Base-by-base conservation (phyloP, 1,140 invertebrate species). In the Cheumatopsyche charites region DNA sequence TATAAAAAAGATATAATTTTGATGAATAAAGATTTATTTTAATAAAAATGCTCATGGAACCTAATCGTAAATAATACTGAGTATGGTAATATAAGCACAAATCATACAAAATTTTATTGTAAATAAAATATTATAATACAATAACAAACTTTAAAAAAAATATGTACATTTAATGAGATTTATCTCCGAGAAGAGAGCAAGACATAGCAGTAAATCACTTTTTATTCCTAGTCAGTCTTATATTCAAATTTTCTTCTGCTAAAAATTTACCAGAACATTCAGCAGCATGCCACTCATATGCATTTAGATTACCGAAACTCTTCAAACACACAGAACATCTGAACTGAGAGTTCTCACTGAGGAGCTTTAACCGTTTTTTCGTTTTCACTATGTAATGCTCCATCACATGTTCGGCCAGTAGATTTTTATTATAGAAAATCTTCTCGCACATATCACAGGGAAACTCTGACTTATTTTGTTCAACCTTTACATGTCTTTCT, bases 261-360 rank as follows among this genome's bases (percentile, higher is more conserved):
- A 19, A 23, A 1, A 42, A 70, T 70, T 55, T 66, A 5, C 21
- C 68, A 0, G 17, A 4, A 26, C 73, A 74, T 25, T 74, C 72
- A 6, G 29, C 67, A 9, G 41, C 41, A 15, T 74, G 73, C 67
- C 73, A 74, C 19, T 45, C 25, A 43, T 62, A 58, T 1, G 17
- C 42, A 5, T 3, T 1, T 21, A 12, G 6, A 2, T 67, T 17
- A 4, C 13, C 25, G 17, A 67, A 70, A 11, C 5, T 7, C 52
- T 62, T 62, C n/a, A 21, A 36, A 49, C 73, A 74, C 1, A 36
- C 11, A 5, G 11, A 4, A 62, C 73, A 74, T 0, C 3, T 23
- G 29, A 6, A 62, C 15, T 68, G 1, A 42, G 67, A 67, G 41
- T 49, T 61, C 17, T 26, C 13, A n/a, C n/a, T n/a, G n/a, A n/a